Evolutionary conservation across 1,140 invertebrate genomes (phyloP).

Genomic region (Drosophila orosa): DNA sequence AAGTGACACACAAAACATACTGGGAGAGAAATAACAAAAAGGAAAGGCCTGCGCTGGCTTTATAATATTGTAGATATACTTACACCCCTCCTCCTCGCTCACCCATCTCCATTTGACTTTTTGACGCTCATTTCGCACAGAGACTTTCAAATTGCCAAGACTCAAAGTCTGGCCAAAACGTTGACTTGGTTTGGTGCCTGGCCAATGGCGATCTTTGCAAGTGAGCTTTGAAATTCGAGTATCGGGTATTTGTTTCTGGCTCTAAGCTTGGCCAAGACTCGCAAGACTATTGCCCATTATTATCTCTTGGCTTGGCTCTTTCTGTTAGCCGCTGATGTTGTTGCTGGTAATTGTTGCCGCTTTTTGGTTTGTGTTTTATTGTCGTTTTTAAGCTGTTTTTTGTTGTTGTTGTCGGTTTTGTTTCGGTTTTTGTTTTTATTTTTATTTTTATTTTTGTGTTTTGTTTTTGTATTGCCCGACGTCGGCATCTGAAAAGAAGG

Average conservation of each 20-base stretch:
- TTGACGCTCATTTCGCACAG: slow-evolving; percentile 64
- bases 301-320: slow-evolving; percentile 49
- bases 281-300: slow-evolving; percentile 74
- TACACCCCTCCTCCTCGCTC: slow-evolving; percentile 1
- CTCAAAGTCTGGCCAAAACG: slow-evolving; percentile 30
- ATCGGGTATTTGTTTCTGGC: slow-evolving; percentile 58
- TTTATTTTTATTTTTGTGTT: slow-evolving; percentile 23
- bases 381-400: slow-evolving; percentile 39
- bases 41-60: slow-evolving; percentile 56
- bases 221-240: slow-evolving; percentile 59
- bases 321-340: slow-evolving; percentile 51
- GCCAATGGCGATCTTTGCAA: slow-evolving; percentile 53
- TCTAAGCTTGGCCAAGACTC: slow-evolving; percentile 21
- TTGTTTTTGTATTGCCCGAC: slow-evolving; percentile 43
- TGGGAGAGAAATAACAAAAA: slow-evolving; percentile 54
- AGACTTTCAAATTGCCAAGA: slow-evolving; percentile 73
- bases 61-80: slow-evolving; percentile 5
- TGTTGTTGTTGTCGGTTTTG: slow-evolving; percentile 11
- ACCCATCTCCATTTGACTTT: slow-evolving; percentile 39
- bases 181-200: slow-evolving; percentile 41
- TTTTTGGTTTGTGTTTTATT: slow-evolving; percentile 52
- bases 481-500: slow-evolving; percentile 76
- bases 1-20: slow-evolving; percentile 68
- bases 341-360: slow-evolving; percentile 76
- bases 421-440: slow-evolving; percentile 43